Base-by-base conservation (phyloP, 2,888 invertebrate species). In the Cistogaster globosa region DNA sequence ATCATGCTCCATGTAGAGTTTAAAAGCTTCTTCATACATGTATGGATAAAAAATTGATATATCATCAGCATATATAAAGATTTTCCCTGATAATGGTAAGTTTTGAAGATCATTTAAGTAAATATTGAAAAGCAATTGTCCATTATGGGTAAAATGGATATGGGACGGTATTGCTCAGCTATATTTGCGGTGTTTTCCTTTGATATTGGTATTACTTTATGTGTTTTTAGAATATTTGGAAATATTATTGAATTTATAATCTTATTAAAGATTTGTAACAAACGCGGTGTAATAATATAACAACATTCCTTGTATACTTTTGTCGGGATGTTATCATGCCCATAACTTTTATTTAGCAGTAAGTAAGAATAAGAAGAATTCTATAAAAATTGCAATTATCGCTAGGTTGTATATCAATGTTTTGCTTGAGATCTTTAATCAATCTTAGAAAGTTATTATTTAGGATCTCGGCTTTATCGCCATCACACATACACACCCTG, bases 121-220 rank as follows among this genome's bases (percentile, higher is more conserved):
- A n/a, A n/a, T n/a, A n/a, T n/a, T n/a, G n/a, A n/a, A 26, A 26
- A 26, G 4, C 1, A 2, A 26, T 26, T 26, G 26, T 26, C 26
- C 26, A 26, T 26, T 26, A 26, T 26, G 26, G 26, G 26, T 4
- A 26, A 11, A 38, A 38, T 38, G 8, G 38, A 38, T 11, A 38
- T 4, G 2, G 36, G 58, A 60, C 36, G 36, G n/a, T 60, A 60
- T 36, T 60, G 58, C n/a, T 58, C 58, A 58, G n/a, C 36, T 36
- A 7, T 7, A 36, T 16, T 58, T 58, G 36, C 32, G n/a, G 4
- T 36, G 8, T 36, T 36, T 36, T 36, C 6, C 9, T 36, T 36
- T 58, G 16, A 7, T 20, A 63, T 63, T 22, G 63, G 42, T 45
- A 63, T 45, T 63, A 42, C 63, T 22, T 45, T 63, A 45, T 42